A percentile compares a stretch with the other conserved stretches of the same genome.
Evolutionary conservation across 2,888 invertebrate genomes (phyloP).

Genomic region (Anagyrus pseudococci): DNA sequence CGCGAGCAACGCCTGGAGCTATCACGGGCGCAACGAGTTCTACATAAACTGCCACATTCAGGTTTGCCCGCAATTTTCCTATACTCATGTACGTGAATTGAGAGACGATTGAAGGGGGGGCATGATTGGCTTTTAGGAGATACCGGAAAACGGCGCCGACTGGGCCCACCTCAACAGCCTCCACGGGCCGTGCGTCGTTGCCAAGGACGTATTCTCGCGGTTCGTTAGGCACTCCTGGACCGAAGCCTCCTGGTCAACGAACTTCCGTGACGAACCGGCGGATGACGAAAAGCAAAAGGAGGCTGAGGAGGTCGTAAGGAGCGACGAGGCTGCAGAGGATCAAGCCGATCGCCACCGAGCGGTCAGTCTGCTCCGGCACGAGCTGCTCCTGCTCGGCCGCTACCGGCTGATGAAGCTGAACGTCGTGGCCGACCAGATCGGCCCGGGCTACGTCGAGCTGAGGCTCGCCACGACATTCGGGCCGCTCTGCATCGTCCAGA

Average conservation of each 20-base stretch:
- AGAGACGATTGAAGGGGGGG: too few species aligned
- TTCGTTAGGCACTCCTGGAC: constrained; percentile 59
- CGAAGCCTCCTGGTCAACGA: constrained; percentile 58
- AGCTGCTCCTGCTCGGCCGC: constrained; percentile 68
- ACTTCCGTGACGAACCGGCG: too few species aligned
- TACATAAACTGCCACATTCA: constrained; percentile 79
- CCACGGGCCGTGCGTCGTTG: constrained; percentile 68
- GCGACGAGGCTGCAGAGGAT: neutral
- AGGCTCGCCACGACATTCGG: constrained; percentile 69
- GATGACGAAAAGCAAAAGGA: too few species aligned
- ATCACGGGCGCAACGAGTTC: constrained; percentile 81
- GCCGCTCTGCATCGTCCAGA: constrained; percentile 72
- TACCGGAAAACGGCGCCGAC: constrained; percentile 91
- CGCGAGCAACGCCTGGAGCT: constrained; percentile 67
- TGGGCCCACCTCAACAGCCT: constrained; percentile 80
- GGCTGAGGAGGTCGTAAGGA: constrained; percentile 8
- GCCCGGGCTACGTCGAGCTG: constrained; percentile 81
- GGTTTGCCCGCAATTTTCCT: too few species aligned
- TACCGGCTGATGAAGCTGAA: constrained; percentile 66
- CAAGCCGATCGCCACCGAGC: constrained; percentile 68
- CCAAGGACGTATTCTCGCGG: constrained; percentile 41
- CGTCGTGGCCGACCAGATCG: constrained; percentile 71
- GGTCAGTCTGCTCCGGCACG: constrained; percentile 69
- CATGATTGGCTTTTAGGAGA: constrained; percentile 68
- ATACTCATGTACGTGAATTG: too few species aligned